Base-by-base conservation (phyloP, 2,888 invertebrate species). In the Pharmacophagus antenor region DNA sequence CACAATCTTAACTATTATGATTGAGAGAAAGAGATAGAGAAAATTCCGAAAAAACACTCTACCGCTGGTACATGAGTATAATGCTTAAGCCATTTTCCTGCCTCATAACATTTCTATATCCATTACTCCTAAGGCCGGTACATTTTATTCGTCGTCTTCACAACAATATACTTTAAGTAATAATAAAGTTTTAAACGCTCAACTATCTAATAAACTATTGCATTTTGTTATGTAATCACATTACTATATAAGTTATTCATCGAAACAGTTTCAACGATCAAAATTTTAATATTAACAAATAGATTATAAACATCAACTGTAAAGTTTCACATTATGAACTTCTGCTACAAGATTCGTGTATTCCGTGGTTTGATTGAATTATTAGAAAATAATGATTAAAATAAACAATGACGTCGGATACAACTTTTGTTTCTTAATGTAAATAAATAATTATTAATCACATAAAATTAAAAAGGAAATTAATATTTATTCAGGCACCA, bases 121-220 rank as follows among this genome's bases (percentile, higher is more conserved):
- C 77, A 76, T 83, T 84, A 86, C 79, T 79, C 73, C 88, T 89
- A 89, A 88, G 89, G 89, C 89, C 89, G 89, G 89, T 85, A 88
- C 82, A 81, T 70, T 74, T 81, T 80, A 74, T 77, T 81, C 77
- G 65, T 80, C 79, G 74, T 75, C 78, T 84, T 86, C 84, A 86
- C 74, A 81, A 83, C 81, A 83, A 84, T 82, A 86, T 82, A 86
- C 82, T 87, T 85, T 82, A 82, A 84, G 83, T 85, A 84, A 81
- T 76, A 73, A 79, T 83, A 80, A 77, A 79, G 72, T 79, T 84
- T 85, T 80, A 74, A 84, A 84, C 76, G 75, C 74, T 82, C 80
- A 88, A 85, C 85, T 86, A 82, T 80, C 69, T 74, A 79, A 79
- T 80, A 83, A 67, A 80, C 76, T 83, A 84, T 84, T 86, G 83